Conservation (phyloP, 2,113 vertebrate genomes). For the Gymnocephalus cernua region DNA sequence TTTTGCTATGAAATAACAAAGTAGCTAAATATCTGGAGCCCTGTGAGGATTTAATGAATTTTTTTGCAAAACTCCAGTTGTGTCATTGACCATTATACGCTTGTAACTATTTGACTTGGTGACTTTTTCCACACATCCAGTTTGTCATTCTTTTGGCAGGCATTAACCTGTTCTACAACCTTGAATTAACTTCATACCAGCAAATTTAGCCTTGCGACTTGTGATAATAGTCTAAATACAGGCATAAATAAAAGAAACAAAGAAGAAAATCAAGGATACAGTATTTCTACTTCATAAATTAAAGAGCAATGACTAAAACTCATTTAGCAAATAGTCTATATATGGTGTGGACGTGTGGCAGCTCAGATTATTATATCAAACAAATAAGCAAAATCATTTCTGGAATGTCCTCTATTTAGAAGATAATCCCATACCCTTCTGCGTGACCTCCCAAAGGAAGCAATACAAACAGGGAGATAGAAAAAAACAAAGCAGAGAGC, state of each 20-base stretch:
- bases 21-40: constrained; percentile 45
- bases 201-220: background rate
- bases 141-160: constrained; percentile 14
- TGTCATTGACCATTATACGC: constrained; percentile 53
- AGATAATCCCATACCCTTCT: constrained; percentile 70
- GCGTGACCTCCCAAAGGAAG: constrained; percentile 71
- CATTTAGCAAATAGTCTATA: constrained; percentile 50
- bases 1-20: constrained; percentile 54
- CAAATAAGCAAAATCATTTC: constrained; percentile 61
- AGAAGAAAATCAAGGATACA: constrained; percentile 29
- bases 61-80: constrained; percentile 36
- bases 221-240: background rate
- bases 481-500: constrained; percentile 66
- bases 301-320: constrained; percentile 37
- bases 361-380: constrained; percentile 63
- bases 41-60: constrained; percentile 42
- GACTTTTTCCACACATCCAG: constrained; percentile 26
- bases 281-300: constrained; percentile 11
- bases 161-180: constrained; percentile 31
- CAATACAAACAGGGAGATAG: constrained; percentile 54
- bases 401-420: constrained; percentile 64
- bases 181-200: constrained; percentile 27
- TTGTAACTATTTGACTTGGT: constrained; percentile 33
- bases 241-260: constrained; percentile 3
- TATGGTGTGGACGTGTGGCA: constrained; percentile 43